Evolutionary conservation across 2,888 invertebrate species (phyloP).

Genomic region (Iphiclides podalirius): DNA sequence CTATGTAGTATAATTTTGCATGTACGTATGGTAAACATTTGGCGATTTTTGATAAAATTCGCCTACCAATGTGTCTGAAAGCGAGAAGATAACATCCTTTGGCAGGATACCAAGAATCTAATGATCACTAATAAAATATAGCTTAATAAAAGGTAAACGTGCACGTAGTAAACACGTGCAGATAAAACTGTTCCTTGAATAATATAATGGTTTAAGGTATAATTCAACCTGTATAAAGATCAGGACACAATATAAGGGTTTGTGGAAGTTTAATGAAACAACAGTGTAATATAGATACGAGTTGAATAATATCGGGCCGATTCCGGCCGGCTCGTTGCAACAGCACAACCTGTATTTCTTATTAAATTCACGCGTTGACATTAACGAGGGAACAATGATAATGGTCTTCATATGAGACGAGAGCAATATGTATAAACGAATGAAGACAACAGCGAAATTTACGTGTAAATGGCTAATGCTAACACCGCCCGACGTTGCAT

Average conservation of each 20-base stretch:
- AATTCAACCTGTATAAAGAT: too few relatives aligned
- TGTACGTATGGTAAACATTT: too few relatives aligned
- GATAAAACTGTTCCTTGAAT: too few relatives aligned
- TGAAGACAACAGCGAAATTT: conserved; percentile 55
- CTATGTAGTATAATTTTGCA: too few relatives aligned
- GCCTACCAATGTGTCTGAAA: too few relatives aligned
- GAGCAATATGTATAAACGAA: conserved; percentile 38
- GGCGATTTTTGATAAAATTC: too few relatives aligned
- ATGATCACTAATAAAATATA: too few relatives aligned
- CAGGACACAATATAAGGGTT: background rate
- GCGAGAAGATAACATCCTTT: too few relatives aligned
- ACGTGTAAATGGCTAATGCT: conserved; percentile 67
- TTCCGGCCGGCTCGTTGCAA: background rate
- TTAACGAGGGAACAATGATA: conserved; percentile 23
- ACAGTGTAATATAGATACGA: background rate
- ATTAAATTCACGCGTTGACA: conserved; percentile 17
- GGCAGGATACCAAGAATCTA: too few relatives aligned
- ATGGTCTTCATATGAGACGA: conserved; percentile 28
- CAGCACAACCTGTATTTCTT: conserved; percentile 4
- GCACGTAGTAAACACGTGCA: too few relatives aligned
- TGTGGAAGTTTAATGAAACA: background rate
- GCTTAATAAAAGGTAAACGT: too few relatives aligned
- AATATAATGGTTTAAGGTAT: too few relatives aligned
- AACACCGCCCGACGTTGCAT: conserved; percentile 46
- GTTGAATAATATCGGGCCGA: background rate